Base-by-base conservation (phyloP, 92 coral and sea anemone species). In the Siderastrea radians region DNA sequence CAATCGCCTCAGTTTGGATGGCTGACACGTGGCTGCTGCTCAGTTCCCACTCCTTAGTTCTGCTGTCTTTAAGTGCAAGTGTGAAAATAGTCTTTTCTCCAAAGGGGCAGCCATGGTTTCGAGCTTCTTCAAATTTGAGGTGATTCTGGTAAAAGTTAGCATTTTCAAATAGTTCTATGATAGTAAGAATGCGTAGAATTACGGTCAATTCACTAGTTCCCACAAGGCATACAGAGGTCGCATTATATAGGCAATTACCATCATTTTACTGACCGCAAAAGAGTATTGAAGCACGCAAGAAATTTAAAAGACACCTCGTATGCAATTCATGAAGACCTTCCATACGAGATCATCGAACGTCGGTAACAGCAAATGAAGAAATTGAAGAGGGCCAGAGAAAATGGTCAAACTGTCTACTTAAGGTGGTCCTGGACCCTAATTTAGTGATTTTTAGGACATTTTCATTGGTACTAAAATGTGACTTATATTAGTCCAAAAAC, bases 211-310 rank as follows among this genome's bases (percentile, higher is more conserved):
- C 44, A 50, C 60, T 19, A 49, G n/a, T 74, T 12, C 38, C 72
- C 78, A 67, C 48, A 70, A 43, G 61, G 78, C 86, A 26, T 63
- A 83, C 60, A 13, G 80, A 83, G 57, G 50, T 53, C 7, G 80
- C 80, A 59, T 83, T 72, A 80, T 70, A 83, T 48, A 83, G 52
- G 19, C 87, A 83, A 73, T 83, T 45, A 45, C 87, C 87, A 83
- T 83, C 60, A 26, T 26, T 26, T 26, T 26, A 26, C 38, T 26
- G 38, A 26, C 38, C 38, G 38, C 38, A 26, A 26, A 26, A 26
- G 38, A 26, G 38, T 26, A 26, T 26, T 26, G 38, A 26, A 26
- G 38, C 38, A 26, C 38, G 38, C 38, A 26, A 26, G 38, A 26
- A 26, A 26, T 26, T 26, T 26, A 26, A 26, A 26, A 26, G 38